Evolutionary conservation across 2,113 vertebrate species (phyloP).

Genomic region (Morone saxatilis): DNA sequence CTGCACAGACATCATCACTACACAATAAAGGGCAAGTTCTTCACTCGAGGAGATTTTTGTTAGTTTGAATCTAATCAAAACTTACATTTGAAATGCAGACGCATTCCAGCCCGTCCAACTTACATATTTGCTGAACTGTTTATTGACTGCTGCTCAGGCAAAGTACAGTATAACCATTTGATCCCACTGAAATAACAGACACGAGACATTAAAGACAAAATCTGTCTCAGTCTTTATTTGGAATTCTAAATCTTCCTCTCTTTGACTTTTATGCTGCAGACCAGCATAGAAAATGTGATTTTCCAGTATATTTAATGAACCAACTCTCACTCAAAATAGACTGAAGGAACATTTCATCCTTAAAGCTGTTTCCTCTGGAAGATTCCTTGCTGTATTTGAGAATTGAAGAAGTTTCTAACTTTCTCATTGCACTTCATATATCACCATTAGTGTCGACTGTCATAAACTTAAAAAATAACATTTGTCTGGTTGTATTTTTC

Average conservation of each 20-base stretch:
- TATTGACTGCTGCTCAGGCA: constrained; percentile 64
- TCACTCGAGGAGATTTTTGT: constrained; percentile 20
- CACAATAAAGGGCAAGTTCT: constrained; percentile 48
- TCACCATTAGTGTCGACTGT: constrained; percentile 73
- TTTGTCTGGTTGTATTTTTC: constrained; percentile 74
- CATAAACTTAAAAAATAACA: constrained; percentile 76
- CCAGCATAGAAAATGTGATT: constrained; percentile 72
- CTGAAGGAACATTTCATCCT: constrained; percentile 72
- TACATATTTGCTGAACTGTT: constrained; percentile 80
- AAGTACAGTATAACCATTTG: constrained; percentile 55
- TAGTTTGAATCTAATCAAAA: constrained; percentile 62
- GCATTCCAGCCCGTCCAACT: constrained; percentile 61
- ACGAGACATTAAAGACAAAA: constrained; percentile 71
- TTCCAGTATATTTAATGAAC: constrained; percentile 79
- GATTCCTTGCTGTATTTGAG: constrained; percentile 59
- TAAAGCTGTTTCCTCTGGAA: constrained; percentile 67
- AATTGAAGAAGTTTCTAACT: constrained; percentile 55
- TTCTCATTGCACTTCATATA: constrained; percentile 70
- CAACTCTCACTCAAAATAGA: constrained; percentile 77
- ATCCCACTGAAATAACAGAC: constrained; percentile 71
- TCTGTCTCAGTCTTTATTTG: constrained; percentile 74
- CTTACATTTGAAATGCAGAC: constrained; percentile 47
- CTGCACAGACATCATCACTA: constrained; percentile 48
- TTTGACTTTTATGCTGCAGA: constrained; percentile 66
- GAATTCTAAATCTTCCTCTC: constrained; percentile 64